Base-by-base conservation (phyloP, 1,140 invertebrate genomes). In the Argopecten irradians region DNA sequence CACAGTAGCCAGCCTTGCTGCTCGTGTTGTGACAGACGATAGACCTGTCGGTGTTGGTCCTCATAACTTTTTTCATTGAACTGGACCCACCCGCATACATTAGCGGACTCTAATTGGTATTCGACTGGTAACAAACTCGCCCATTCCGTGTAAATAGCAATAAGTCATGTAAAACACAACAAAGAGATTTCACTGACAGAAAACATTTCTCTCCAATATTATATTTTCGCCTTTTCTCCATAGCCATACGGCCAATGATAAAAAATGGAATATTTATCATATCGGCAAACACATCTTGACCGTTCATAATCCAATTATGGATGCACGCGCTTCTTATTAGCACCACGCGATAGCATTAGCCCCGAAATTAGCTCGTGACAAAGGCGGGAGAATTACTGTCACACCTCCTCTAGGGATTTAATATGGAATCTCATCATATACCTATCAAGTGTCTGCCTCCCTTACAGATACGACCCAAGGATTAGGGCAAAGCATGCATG, bases 241-340 rank as follows among this genome's bases (percentile, higher is more conserved):
- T 5, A n/a, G 22, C n/a, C 55, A 71, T 71, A 5, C n/a, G 22
- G 55, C 3, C 22, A n/a, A n/a, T 71, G 55, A 71, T 71, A 28
- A 71, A 71, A 71, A 71, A 71, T 71, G 22, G 55, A 71, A 71
- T 71, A 71, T 71, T 71, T 71, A 71, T 71, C 55, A 1, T 71
- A 71, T 71, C 55, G 55, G 16, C 55, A 28, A 28, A 71, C 55
- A n/a, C 55, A 71, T 71, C 55, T 71, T 71, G 55, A 71, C 55
- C 55, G 55, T 71, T 71, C 55, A 71, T 71, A 71, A 71, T 71
- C 55, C n/a, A 71, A 71, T 71, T 71, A 71, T 71, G 55, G n/a
- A 28, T 71, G 55, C 55, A 71, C 55, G 55, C 55, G 55, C 55
- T 71, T 71, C n/a, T n/a, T 71, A 71, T 71, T 71, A 71, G 55